A percentile compares a stretch with the other conserved stretches of the same genome.
These are phyloP conservation scores for Clarias pachynema DNA, from an alignment of 2,797 vertebrate species.

Conservation along the genomic window DNA sequence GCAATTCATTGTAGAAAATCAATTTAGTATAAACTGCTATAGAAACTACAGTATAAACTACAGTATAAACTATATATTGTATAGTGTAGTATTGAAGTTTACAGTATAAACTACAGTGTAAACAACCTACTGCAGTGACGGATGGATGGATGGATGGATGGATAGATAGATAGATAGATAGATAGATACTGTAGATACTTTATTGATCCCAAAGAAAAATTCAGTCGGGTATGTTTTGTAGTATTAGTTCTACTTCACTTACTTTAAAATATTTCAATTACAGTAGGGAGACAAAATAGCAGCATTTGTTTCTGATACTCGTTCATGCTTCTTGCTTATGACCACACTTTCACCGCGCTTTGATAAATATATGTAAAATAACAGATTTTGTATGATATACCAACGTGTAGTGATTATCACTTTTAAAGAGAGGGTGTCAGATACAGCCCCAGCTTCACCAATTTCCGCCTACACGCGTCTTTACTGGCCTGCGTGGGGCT, in stretches of 20 bases:
- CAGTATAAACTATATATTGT: no score
- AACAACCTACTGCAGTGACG: no score
- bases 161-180: no score
- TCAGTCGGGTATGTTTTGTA: no score
- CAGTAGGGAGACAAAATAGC: not conserved
- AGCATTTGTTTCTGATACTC: not conserved
- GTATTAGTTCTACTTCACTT: not conserved
- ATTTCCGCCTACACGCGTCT: constrained; percentile 1
- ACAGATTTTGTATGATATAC: not conserved
- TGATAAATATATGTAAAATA: not conserved
- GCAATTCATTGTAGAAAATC: no score
- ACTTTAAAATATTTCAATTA: not conserved
- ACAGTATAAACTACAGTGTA: no score
- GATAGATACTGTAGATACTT: no score
- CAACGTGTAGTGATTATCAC: not conserved
- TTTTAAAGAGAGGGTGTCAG: not conserved
- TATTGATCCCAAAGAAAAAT: no score
- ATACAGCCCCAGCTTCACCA: constrained; percentile 7
- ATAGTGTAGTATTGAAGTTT: no score
- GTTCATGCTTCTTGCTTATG: not conserved
- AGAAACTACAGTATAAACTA: no score
- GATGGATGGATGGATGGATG: no score
- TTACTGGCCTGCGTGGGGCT: not conserved
- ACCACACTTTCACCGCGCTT: not conserved
- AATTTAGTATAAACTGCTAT: no score